These are phyloP conservation scores for Anoura caudifer DNA, from an alignment of 2,113 vertebrate species.

Conservation along the genomic window DNA sequence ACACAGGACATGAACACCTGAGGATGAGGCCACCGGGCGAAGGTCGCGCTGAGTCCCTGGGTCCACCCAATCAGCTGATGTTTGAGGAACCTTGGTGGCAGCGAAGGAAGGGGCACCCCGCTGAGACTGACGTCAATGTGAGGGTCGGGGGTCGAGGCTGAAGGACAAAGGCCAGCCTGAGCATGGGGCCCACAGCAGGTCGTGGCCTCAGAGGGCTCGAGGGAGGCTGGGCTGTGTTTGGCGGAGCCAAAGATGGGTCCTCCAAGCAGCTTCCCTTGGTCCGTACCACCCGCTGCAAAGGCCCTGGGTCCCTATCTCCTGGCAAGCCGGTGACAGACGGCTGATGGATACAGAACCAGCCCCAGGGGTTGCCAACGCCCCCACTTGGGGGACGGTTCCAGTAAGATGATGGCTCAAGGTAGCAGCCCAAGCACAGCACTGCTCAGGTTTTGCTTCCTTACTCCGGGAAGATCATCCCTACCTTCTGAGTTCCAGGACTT, in stretches of 20 bases:
- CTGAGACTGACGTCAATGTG: accelerated
- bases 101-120: background rate
- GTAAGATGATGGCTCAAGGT: background rate
- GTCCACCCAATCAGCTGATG: background rate
- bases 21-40: too few species aligned
- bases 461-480: background rate
- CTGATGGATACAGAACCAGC: background rate
- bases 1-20: background rate
- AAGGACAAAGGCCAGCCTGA: background rate
- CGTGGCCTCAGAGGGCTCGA: background rate
- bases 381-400: background rate
- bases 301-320: background rate
- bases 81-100: background rate
- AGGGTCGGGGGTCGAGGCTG: background rate
- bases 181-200: background rate
- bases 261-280: background rate
- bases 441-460: background rate
- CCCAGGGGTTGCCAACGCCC: background rate
- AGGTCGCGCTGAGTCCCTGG: background rate
- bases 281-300: background rate
- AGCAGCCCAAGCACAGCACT: background rate
- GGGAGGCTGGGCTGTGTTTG: background rate
- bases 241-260: background rate
- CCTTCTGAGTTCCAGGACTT: background rate
- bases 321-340: background rate